A percentile compares a stretch with the other conserved stretches of the same genome.
phyloP scores from a whole-genome alignment of 2,113 vertebrate genomes.

The Oreotrochilus melanogaster region DNA sequence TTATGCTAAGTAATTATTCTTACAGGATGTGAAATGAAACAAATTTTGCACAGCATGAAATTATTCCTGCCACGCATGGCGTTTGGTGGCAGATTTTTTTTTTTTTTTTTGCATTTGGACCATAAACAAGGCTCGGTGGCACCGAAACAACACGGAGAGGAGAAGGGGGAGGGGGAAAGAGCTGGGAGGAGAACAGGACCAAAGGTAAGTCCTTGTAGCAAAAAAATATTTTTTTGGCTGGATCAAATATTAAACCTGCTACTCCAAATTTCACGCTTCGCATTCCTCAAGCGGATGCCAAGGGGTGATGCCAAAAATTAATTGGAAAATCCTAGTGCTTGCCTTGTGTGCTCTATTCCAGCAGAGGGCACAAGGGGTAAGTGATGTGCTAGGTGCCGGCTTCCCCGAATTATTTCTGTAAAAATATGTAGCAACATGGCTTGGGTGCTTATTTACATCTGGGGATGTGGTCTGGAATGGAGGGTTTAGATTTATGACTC shows the following conservation, averaged over 20 bases:
- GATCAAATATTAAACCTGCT: constrained; percentile 85
- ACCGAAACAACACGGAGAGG: not conserved
- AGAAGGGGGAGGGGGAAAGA: not conserved
- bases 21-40: constrained; percentile 83
- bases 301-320: constrained; percentile 81
- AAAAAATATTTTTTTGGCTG: constrained; percentile 76
- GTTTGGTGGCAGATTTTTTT: constrained; percentile 75
- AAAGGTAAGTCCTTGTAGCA: constrained; percentile 83
- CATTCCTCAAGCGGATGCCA: constrained; percentile 79
- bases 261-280: constrained; percentile 85
- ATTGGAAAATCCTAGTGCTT: constrained; percentile 70
- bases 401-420: constrained; percentile 59
- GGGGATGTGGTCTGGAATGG: constrained; percentile 79
- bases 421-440: constrained; percentile 79
- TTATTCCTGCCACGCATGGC: constrained; percentile 78
- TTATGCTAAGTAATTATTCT: constrained; percentile 86
- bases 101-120: constrained; percentile 68
- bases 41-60: constrained; percentile 82
- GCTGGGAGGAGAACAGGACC: constrained; percentile 59
- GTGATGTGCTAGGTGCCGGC: not conserved
- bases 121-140: constrained; percentile 66
- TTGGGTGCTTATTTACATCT: constrained; percentile 74
- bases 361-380: constrained; percentile 82
- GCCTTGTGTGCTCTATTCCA: constrained; percentile 73
- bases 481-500: constrained; percentile 72